phyloP scores from a whole-genome alignment of 2,113 vertebrate species.

The Gallinago jamesoni region DNA sequence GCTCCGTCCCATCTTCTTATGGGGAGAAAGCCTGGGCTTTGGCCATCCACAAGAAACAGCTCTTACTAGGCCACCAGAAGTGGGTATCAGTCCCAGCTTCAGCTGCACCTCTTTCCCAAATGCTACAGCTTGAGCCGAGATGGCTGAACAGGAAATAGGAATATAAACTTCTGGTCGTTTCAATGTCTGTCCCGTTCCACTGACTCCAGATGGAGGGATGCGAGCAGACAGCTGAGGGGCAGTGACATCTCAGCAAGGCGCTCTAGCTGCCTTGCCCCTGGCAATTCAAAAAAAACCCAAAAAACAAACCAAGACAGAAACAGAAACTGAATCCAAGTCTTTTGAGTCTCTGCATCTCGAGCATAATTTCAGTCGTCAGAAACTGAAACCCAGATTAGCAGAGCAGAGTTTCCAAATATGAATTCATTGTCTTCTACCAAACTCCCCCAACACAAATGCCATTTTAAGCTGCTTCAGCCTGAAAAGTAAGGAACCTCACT shows the following conservation, averaged over 20 bases:
- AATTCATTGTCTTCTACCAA: neutral
- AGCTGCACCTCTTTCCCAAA: neutral
- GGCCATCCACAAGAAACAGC: neutral
- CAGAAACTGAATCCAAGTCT: neutral
- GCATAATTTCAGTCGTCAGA: neutral
- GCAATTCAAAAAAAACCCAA: neutral
- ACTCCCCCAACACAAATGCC: neutral
- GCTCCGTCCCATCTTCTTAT: neutral
- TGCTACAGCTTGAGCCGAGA: neutral
- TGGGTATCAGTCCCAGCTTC: neutral
- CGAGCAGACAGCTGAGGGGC: neutral
- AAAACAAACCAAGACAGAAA: neutral
- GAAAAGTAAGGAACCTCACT: neutral
- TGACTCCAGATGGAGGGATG: neutral
- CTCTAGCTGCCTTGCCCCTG: neutral
- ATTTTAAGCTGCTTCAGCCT: neutral
- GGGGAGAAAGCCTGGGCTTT: neutral
- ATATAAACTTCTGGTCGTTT: neutral
- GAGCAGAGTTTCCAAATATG: neutral
- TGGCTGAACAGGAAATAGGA: neutral
- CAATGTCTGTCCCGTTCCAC: neutral
- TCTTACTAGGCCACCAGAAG: neutral
- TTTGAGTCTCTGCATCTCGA: neutral
- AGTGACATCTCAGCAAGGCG: neutral
- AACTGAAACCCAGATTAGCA: neutral